Evolutionary conservation across 2,113 vertebrate species (phyloP).

Genomic region (Spea bombifrons): DNA sequence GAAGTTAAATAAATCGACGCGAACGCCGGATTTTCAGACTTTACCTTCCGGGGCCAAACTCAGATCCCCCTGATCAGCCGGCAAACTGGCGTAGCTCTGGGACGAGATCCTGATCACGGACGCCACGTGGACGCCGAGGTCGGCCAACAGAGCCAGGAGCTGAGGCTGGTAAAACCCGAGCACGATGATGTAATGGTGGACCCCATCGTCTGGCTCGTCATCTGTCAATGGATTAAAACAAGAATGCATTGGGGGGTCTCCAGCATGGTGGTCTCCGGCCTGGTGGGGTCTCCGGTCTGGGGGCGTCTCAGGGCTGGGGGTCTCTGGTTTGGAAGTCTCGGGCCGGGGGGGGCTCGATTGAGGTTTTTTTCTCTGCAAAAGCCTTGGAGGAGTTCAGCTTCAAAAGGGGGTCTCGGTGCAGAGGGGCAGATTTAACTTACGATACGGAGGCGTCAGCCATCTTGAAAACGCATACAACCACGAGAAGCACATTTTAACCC

Average conservation of each 20-base stretch:
- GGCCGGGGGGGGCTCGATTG: no score
- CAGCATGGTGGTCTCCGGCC: no score
- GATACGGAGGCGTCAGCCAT: no score
- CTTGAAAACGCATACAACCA: no score
- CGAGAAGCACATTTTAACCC: no score
- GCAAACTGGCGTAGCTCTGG: conserved; percentile 60
- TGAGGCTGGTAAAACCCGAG: conserved; percentile 77
- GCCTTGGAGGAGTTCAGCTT: no score
- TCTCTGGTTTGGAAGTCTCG: no score
- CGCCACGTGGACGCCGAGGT: conserved; percentile 75
- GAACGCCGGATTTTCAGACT: neutral
- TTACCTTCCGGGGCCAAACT: conserved; percentile 61
- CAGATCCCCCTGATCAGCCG: conserved; percentile 46
- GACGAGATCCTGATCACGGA: conserved; percentile 80
- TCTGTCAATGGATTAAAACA: conserved; percentile 66
- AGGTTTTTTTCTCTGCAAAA: no score
- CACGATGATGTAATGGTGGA: conserved; percentile 84
- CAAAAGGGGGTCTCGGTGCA: no score
- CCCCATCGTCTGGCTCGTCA: conserved; percentile 89
- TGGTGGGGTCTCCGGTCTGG: no score
- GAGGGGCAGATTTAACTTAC: no score
- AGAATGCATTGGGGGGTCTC: neutral
- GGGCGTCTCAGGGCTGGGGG: no score
- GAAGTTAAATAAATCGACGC: neutral
- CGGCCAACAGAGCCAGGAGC: conserved; percentile 70